phyloP scores from a whole-genome alignment of 2,888 invertebrate genomes.

The Oxycera nigricornis region DNA sequence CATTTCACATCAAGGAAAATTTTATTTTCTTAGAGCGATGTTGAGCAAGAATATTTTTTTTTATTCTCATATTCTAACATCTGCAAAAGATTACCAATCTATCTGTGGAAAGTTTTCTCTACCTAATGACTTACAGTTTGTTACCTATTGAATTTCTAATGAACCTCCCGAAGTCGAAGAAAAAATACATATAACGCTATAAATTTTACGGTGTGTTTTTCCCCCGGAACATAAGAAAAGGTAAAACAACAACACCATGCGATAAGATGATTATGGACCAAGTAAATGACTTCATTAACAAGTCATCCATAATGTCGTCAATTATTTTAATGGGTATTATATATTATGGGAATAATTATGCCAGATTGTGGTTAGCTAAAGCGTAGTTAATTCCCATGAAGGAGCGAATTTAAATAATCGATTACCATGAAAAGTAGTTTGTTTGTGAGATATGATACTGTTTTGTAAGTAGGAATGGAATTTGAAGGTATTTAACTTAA shows the following conservation, averaged over 20 bases:
- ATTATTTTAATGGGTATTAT: conserved; percentile 11
- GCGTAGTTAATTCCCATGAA: neutral
- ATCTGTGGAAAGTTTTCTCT: neutral
- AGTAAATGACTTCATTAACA: neutral
- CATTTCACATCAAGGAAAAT: too few species aligned
- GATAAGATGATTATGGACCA: neutral
- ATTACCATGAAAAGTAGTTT: too few species aligned
- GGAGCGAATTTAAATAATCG: too few species aligned
- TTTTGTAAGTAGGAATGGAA: too few species aligned
- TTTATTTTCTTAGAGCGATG: too few species aligned
- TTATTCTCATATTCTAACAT: neutral
- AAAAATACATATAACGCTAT: neutral
- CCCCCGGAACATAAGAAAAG: neutral
- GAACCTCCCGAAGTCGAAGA: neutral
- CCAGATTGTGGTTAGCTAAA: neutral
- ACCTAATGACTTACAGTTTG: neutral
- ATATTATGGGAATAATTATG: neutral
- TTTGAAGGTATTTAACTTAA: too few species aligned
- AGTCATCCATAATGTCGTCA: conserved; percentile 1
- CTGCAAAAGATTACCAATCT: neutral
- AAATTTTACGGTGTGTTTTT: neutral
- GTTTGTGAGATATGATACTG: too few species aligned
- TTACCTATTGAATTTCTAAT: conserved; percentile 4
- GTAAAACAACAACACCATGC: neutral
- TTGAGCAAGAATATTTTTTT: neutral